A percentile compares a stretch with the other conserved stretches of the same genome.
phyloP scores from a whole-genome alignment of 2,888 invertebrate species.

The Agelastica alni region DNA sequence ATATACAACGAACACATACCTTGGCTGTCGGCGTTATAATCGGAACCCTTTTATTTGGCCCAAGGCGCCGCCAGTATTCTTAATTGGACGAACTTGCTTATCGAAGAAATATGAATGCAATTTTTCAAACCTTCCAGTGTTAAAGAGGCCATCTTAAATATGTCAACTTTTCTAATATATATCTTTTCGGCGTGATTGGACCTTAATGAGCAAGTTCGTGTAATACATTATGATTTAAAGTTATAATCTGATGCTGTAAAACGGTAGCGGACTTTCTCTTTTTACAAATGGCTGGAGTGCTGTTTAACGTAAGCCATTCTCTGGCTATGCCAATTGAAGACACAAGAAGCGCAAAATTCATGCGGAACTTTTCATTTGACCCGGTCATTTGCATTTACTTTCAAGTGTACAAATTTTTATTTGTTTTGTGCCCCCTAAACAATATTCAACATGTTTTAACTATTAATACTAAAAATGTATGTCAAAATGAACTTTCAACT shows the following conservation, averaged over 20 bases:
- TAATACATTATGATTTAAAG: background rate
- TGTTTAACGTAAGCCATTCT: too few relatives aligned
- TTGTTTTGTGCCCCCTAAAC: too few relatives aligned
- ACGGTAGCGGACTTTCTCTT: background rate
- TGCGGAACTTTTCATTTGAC: too few relatives aligned
- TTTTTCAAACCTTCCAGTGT: constrained; percentile 1
- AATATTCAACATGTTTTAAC: too few relatives aligned
- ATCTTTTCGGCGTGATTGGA: background rate
- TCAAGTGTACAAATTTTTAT: too few relatives aligned
- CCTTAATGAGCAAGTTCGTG: background rate
- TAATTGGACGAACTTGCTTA: constrained; percentile 23
- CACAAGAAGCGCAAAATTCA: too few relatives aligned
- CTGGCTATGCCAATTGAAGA: too few relatives aligned
- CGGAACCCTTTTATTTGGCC: constrained; percentile 25
- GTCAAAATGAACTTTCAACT: too few relatives aligned
- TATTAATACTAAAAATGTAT: too few relatives aligned
- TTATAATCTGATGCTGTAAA: background rate
- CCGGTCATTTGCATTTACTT: too few relatives aligned
- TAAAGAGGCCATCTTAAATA: constrained; percentile 5
- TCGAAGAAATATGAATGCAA: constrained; percentile 16
- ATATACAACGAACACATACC: constrained; percentile 16
- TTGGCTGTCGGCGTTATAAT: constrained; percentile 23
- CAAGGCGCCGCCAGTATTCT: constrained; percentile 21
- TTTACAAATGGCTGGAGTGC: background rate
- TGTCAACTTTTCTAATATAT: constrained; percentile 1